Evolutionary conservation across 2,888 invertebrate species (phyloP), one percentile per base, ranked within the genome.

Genomic region (Chrysotoxum bicinctum): DNA sequence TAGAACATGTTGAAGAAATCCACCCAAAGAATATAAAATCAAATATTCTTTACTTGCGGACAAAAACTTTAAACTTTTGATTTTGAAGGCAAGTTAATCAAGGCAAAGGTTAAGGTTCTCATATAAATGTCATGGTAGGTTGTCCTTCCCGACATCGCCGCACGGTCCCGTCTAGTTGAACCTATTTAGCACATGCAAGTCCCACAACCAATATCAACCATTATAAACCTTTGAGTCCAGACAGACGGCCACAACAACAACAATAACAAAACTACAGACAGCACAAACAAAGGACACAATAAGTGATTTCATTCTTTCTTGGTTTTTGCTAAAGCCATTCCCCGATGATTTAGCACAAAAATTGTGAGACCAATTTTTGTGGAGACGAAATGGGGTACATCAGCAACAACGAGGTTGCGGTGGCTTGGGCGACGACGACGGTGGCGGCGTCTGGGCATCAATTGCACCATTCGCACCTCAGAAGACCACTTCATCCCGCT

Each of bases 381-480:
- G 37, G 45, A 60, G 43, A 35, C 40, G 56, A 54, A 52, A 54
- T 50, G 37, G 43, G 50, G 40, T 26, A 50, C 43, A 54, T 9
- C 10, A 40, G 7, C 26, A 54, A 35, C 16, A 54, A 50, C 21
- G 54, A 58, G 56, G 58, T 48, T 45, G 40, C 12, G 45, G 76
- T 32, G 45, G 21, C 12, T 1, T 19, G 4, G 19, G 12, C 5
- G 10, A 9, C 3, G 10, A 19, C 45, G 45, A 10, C 4, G 45
- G 16, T 32, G 74, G 50, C 85, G 80, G 80, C 80, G 81, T 80
- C 85, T 85, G 81, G 43, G 72, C 81, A 81, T 81, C 85, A 85
- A 85, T 81, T 85, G 85, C 76, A 66, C 80, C 85, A 81, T 85
- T 85, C 81, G 85, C 85, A 81, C 85, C 85, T 85, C 69, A 58